Evolutionary conservation across 2,797 vertebrate genomes (phyloP).

Genomic region (Falco cherrug): DNA sequence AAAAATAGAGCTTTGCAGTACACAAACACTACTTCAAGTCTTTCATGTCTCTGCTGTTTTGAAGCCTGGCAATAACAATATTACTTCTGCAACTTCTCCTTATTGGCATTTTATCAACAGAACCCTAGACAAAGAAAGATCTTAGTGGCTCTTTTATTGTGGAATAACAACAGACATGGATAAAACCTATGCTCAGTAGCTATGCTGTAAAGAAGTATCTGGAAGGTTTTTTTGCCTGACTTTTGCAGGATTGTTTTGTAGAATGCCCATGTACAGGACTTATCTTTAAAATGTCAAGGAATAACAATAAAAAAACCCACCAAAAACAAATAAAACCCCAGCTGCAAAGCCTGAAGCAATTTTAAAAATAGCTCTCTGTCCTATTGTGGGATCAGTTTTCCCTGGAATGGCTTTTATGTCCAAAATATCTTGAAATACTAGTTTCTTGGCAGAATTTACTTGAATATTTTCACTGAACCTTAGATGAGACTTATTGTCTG

Average conservation of each 20-base stretch:
- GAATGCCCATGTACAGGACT: background rate
- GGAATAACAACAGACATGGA: background rate
- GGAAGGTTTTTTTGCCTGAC: background rate
- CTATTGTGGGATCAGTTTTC: slow-evolving; percentile 35
- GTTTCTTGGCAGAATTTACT: slow-evolving; percentile 60
- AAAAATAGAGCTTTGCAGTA: background rate
- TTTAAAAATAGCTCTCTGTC: slow-evolving; percentile 61
- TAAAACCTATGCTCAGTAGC: background rate
- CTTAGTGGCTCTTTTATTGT: background rate
- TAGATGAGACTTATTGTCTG: slow-evolving; percentile 59
- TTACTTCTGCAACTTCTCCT: background rate
- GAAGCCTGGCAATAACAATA: background rate
- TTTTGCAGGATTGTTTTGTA: background rate
- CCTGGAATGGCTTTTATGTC: slow-evolving; percentile 52
- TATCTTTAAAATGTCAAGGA: slow-evolving; percentile 51
- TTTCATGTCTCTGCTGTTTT: background rate
- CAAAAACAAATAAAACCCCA: slow-evolving; percentile 48
- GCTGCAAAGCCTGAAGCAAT: slow-evolving; percentile 39
- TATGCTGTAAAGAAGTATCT: background rate
- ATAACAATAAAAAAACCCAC: background rate
- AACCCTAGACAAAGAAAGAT: slow-evolving; percentile 1
- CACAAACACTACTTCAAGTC: background rate
- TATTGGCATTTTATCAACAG: background rate
- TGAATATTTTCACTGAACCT: slow-evolving; percentile 62
- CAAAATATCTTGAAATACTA: slow-evolving; percentile 66